Evolutionary conservation across 2,113 vertebrate genomes (phyloP), one percentile per base, ranked within the genome.

Genomic region (Hyla sarda): DNA sequence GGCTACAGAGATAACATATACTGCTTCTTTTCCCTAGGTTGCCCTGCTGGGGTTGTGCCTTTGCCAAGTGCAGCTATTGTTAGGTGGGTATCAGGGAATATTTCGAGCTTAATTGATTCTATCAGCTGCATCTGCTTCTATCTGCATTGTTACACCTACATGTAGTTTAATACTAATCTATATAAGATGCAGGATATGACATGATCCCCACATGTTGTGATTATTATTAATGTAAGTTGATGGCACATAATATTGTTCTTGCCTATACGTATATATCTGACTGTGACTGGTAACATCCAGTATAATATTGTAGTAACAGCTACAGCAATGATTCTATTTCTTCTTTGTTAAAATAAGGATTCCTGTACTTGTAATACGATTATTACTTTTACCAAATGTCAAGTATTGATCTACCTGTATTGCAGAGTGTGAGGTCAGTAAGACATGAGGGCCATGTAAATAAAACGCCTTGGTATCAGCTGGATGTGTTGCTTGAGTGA

Each of bases 401-500:
- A 5, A 50, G 48, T 50, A 12, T 10, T 50, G 48, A 50, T 41
- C 3, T 41, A 8, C 3, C 41, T 41, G 41, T 52, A 65, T 41
- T 77, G 47, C 50, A 37, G 9, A 81, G 37, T 28, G 34, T 54
- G 74, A 79, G 65, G 14, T 73, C 69, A 62, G 69, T 48, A 12
- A 52, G 78, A 62, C 85, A 62, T n/a, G 37, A 37, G 50, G 85
- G 25, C 62, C 65, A 60, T 80, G 84, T 60, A 82, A 62, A 73
- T 62, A 82, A 60, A 62, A 74, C 21, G 77, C 77, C 19, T 52
- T 48, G 7, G 0, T 11, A 37, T 74, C 67, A 82, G 65, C 10
- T 81, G 34, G 47, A 60, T 19, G 84, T 60, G 48, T 8, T 86
- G 84, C 77, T 28, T 81, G 84, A 73, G 52, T 87, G 78, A 82